phyloP scores from a whole-genome alignment of 2,797 vertebrate genomes.

The Peromyscus attwateri region DNA sequence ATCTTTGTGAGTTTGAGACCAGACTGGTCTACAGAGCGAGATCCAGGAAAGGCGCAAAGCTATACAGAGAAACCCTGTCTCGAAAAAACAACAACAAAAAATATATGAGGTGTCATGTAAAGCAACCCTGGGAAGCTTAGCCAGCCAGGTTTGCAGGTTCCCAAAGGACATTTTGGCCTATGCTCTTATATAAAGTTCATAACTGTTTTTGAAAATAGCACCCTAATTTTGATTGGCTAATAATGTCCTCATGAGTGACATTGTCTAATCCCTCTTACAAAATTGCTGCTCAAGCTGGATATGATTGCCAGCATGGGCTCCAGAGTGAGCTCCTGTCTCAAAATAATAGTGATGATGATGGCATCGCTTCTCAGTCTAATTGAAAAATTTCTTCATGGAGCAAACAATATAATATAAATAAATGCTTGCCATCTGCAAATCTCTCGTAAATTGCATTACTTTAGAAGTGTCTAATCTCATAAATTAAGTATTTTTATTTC shows the following conservation, averaged over 20 bases:
- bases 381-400: background rate
- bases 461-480: slow-evolving; percentile 24
- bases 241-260: background rate
- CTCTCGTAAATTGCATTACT: background rate
- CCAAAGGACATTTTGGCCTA: background rate
- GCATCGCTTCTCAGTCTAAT: background rate
- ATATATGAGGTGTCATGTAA: background rate
- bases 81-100: too few relatives aligned
- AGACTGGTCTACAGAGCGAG: too few relatives aligned
- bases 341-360: background rate
- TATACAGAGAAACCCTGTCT: too few relatives aligned
- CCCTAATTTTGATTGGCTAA: background rate
- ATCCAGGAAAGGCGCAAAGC: too few relatives aligned
- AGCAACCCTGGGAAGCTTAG: background rate
- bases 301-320: background rate
- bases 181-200: background rate
- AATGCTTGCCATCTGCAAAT: background rate
- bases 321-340: background rate
- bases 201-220: background rate
- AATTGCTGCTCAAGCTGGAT: background rate
- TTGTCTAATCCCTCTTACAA: background rate
- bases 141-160: background rate
- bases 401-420: background rate
- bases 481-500: background rate
- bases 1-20: too few relatives aligned